Evolutionary conservation across 2,888 invertebrate species (phyloP), one percentile per base, ranked within the genome.

Genomic region (Ligdia adustata): DNA sequence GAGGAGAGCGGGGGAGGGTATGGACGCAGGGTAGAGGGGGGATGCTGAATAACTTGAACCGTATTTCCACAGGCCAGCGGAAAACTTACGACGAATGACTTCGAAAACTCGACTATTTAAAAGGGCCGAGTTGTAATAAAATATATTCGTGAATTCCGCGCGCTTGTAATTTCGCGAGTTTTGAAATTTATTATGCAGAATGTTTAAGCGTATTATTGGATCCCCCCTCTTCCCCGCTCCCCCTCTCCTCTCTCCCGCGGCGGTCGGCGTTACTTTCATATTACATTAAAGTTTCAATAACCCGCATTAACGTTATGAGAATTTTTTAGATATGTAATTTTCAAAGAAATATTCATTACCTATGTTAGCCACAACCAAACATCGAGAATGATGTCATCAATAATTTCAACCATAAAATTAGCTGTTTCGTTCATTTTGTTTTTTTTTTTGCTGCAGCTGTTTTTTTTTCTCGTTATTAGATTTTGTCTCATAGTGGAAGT

Each of bases 41-140:
- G 43, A 40, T 46, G 29, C 24, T 35, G 41, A 44, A 56, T 44
- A 54, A 57, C 43, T 54, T 50, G 11, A 37, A 41, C 43, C 50
- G 35, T 52, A 55, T 50, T 55, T 55, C 44, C 22, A 4, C 22
- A 43, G 53, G 47, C 59, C 54, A 52, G 48, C 42, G 40, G 14
- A 29, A 40, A 56, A 57, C 52, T 52, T 57, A 39, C 54, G 41
- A 52, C 49, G 38, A 55, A 55, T 43, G 57, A 53, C 50, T 57
- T 53, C 51, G 28, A n/a, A 9, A 57, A 48, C 54, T 54, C 45
- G 38, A 54, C 50, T 50, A 59, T 59, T 59, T 59, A 59, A 59
- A 59, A 57, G 53, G 38, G 39, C 31, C 48, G 42, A 44, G 6
- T 52, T 33, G 42, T 50, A 54, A 50, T 50, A 45, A 53, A 52